Evolutionary conservation across 30 jellyfish, hydroid and myxozoan species (phyloP), one percentile per base, ranked within the genome.

Genomic region (Hydractinia symbiolongicarpus): DNA sequence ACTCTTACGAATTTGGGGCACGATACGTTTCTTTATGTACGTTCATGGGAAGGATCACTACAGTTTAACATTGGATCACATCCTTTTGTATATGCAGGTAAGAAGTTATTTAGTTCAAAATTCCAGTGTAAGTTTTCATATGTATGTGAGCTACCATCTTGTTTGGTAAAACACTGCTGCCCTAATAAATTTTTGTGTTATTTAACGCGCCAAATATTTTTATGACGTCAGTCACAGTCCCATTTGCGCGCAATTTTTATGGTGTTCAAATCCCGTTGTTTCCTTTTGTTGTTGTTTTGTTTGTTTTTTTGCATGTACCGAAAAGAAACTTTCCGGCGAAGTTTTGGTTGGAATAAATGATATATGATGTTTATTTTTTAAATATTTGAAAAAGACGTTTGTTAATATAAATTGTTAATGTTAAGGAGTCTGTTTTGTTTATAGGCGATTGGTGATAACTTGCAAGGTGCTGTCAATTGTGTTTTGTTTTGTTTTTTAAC

Each of bases 361-460:
- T 64, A 4, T 64, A 51, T n/a, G 8, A 64, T 7, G 52, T n/a
- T 6, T 64, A 6, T 13, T n/a, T n/a, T 6, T 64, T 64, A n/a
- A 6, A 0, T 58, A 11, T 58, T 16, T 58, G 3, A 13, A 58
- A 3, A 58, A 51, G 16, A 6, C 19, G 19, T 64, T 13, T 64
- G 74, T 8, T 58, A 58, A 64, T 13, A 0, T 0, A n/a, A 7
- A 7, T n/a, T 4, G 52, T 4, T 13, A 13, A 64, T 64, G 52
- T n/a, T 64, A 9, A 1, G 40, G 19, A 64, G 9, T 64, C 40
- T 44, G 19, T 64, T 64, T 64, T 51, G 9, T n/a, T 13, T 64
- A 1, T 73, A 91, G 98, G 95, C 95, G 7, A 70, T 91, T 7
- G 98, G 98, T 30, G 96, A 86, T 81, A 91, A 90, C 58, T 72